Evolutionary conservation across 2,888 invertebrate genomes (phyloP), one percentile per base, ranked within the genome.

Genomic region (Allacma fusca): DNA sequence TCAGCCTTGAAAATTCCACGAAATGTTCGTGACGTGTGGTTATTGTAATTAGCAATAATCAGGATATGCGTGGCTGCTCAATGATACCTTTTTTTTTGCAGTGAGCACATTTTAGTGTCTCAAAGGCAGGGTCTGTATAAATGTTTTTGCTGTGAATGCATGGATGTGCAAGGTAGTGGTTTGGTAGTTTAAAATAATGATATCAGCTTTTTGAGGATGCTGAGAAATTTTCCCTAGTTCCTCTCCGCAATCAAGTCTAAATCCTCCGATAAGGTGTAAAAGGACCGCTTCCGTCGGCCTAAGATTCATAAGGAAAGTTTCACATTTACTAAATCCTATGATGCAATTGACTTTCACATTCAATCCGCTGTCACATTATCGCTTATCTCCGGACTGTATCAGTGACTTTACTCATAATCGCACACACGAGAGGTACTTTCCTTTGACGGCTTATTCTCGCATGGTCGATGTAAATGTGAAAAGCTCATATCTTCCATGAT

Each of bases 211-310:
- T 50, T 50, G 50, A 50, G 50, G 24, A 62, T 62, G 62, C 24
- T 62, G 24, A 62, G 26, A 62, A 69, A 69, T 69, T 34, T 29
- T 69, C 4, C 62, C 62, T 24, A 62, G 21, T 69, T 13, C 23
- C 68, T 69, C 68, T 34, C 23, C 23, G 24, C 73, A 73, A 73
- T 64, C 26, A 29, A 73, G 28, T 73, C 73, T 62, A 64, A 64
- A 73, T 64, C 73, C 73, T n/a, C 13, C 34, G 73, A 73, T 73
- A 73, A 73, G 43, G 64, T 59, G 24, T 12, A 40, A 73, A 73
- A 64, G 64, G 40, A 64, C 62, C 64, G 64, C 73, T 59, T 62
- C 64, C 73, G 73, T 73, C 73, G 73, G 73, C 73, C 62, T 43
- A 1, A n/a, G n/a, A 16, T 23, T 24, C 24, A 62, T 23, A 43